phyloP scores from a whole-genome alignment of 2,888 invertebrate species.

The Taenaris catops region DNA sequence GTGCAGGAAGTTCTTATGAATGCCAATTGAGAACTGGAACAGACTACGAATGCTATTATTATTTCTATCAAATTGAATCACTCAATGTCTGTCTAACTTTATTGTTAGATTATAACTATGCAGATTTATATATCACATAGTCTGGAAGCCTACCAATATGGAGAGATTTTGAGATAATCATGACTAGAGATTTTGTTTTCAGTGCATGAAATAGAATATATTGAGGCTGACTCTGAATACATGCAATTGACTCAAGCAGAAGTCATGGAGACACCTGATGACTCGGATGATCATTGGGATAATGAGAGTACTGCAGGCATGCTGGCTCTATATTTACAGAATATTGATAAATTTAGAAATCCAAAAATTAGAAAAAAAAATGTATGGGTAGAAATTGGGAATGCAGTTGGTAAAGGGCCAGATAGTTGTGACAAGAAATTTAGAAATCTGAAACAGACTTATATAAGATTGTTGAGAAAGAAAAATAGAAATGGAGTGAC shows the following conservation, averaged over 20 bases:
- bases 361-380: conserved; percentile 69
- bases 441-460: conserved; percentile 66
- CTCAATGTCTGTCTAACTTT: no score
- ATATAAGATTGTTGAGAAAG: conserved; percentile 59
- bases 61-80: no score
- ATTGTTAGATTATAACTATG: no score
- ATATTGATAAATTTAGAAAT: conserved; percentile 60
- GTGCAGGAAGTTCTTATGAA: conserved; percentile 20
- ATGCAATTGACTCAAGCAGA: conserved; percentile 49
- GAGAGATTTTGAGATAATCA: conserved; percentile 20
- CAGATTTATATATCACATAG: neutral
- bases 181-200: conserved; percentile 38
- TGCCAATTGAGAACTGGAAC: conserved; percentile 15
- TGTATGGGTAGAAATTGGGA: conserved; percentile 60
- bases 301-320: conserved; percentile 46
- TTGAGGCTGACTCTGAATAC: conserved; percentile 47
- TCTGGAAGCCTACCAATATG: conserved; percentile 13
- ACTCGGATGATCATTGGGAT: conserved; percentile 65
- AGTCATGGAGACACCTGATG: conserved; percentile 47
- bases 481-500: conserved; percentile 45
- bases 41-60: conserved; percentile 7
- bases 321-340: conserved; percentile 54
- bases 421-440: conserved; percentile 69
- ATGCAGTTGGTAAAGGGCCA: conserved; percentile 54
- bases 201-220: conserved; percentile 48